Evolutionary conservation across 2,888 invertebrate species (phyloP).

Genomic region (Eupithecia pulchellata): DNA sequence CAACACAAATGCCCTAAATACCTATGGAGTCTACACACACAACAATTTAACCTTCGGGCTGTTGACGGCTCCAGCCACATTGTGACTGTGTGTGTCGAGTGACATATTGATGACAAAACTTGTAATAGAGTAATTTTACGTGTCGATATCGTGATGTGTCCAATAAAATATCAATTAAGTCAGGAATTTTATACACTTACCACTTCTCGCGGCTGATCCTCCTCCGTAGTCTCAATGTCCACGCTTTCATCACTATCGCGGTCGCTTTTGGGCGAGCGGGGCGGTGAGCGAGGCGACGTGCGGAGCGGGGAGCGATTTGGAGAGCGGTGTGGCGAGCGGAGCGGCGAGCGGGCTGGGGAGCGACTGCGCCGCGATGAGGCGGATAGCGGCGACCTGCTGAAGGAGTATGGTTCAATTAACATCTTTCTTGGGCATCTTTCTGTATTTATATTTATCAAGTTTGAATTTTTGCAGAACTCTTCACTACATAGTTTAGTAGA

Average conservation of each 20-base stretch:
- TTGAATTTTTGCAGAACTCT: not conserved
- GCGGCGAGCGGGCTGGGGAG: constrained; percentile 62
- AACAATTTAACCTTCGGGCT: too few relatives aligned
- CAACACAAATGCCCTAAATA: too few relatives aligned
- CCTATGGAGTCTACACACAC: too few relatives aligned
- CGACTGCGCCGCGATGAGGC: constrained; percentile 65
- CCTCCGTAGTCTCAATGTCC: constrained; percentile 94
- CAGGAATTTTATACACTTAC: constrained; percentile 66
- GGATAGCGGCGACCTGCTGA: constrained; percentile 62
- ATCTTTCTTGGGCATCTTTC: not conserved
- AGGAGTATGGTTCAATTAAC: not conserved
- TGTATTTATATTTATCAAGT: not conserved
- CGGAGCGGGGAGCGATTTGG: constrained; percentile 60
- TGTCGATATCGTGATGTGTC: too few relatives aligned
- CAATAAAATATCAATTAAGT: too few relatives aligned
- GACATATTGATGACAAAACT: too few relatives aligned
- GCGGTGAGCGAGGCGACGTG: constrained; percentile 64
- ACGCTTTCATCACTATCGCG: constrained; percentile 93
- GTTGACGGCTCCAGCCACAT: too few relatives aligned
- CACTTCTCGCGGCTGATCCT: constrained; percentile 82
- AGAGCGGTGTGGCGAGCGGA: constrained; percentile 60
- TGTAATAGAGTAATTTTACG: too few relatives aligned
- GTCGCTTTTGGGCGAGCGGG: constrained; percentile 78
- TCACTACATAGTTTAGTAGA: too few relatives aligned
- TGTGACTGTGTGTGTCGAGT: too few relatives aligned